Evolutionary conservation across 2,113 vertebrate genomes (phyloP).

Genomic region (Etheostoma cragini): DNA sequence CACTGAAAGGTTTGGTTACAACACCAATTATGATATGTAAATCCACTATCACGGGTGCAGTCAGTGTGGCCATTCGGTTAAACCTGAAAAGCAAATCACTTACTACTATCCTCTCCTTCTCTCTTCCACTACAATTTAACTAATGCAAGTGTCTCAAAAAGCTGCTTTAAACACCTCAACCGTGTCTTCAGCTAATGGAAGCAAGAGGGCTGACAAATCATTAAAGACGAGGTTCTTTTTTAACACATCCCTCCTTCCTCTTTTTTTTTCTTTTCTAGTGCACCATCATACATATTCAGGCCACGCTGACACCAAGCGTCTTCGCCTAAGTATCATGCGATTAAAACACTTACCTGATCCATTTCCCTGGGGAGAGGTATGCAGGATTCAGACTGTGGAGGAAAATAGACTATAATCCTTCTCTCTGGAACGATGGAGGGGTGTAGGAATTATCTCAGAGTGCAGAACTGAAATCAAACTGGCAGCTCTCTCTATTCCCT

Average conservation of each 20-base stretch:
- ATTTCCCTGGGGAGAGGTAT: conserved; percentile 55
- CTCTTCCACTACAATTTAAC: conserved; percentile 44
- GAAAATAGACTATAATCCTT: conserved; percentile 73
- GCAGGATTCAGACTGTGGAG: conserved; percentile 59
- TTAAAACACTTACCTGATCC: conserved; percentile 78
- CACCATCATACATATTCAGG: conserved; percentile 65
- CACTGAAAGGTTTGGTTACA: conserved; percentile 69
- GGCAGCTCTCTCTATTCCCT: conserved; percentile 78
- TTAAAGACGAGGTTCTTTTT: conserved; percentile 39
- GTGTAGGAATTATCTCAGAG: conserved; percentile 60
- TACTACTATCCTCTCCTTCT: conserved; percentile 35
- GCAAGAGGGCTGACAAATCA: conserved; percentile 33
- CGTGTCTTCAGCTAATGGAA: conserved; percentile 40
- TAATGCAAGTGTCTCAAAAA: conserved; percentile 53
- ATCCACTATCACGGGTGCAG: conserved; percentile 61
- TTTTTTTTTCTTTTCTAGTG: conserved; percentile 16
- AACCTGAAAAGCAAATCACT: conserved; percentile 58
- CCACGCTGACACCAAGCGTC: conserved; percentile 53
- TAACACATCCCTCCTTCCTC: not conserved
- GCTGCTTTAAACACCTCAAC: conserved; percentile 42
- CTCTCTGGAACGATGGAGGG: conserved; percentile 54
- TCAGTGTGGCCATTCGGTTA: conserved; percentile 66
- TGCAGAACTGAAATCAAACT: conserved; percentile 68
- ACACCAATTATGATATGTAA: conserved; percentile 78
- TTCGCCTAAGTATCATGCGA: conserved; percentile 64